Evolutionary conservation across 1,140 invertebrate species (phyloP).

Genomic region (Apis florea): DNA sequence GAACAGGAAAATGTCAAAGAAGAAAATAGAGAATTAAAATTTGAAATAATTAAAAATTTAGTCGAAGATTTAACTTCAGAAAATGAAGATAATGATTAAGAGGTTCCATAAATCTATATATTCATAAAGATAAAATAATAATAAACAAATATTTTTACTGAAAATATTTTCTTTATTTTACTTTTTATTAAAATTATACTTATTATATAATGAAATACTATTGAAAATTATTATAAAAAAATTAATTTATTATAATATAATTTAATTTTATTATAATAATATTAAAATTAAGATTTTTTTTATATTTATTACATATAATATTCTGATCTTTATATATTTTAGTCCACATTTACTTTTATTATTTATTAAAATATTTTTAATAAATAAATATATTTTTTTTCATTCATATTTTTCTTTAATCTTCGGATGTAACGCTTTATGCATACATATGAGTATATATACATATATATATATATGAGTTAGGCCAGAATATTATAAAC

Average conservation of each 20-base stretch:
- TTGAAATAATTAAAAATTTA: slow-evolving; percentile 72
- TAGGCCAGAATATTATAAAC: too few species aligned
- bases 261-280: too few species aligned
- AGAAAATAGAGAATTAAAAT: slow-evolving; percentile 61
- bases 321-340: neutral
- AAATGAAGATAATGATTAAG: slow-evolving; percentile 36
- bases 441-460: too few species aligned
- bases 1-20: slow-evolving; percentile 71
- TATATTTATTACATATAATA: slow-evolving; percentile 16
- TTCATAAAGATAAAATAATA: neutral
- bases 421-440: too few species aligned
- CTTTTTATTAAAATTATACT: slow-evolving; percentile 51
- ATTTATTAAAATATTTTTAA: slow-evolving; percentile 11
- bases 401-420: slow-evolving; percentile 27
- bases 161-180: slow-evolving; percentile 47
- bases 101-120: neutral
- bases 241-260: slow-evolving; percentile 1
- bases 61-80: slow-evolving; percentile 64
- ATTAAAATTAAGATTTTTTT: neutral
- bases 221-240: neutral
- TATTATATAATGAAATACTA: slow-evolving; percentile 5
- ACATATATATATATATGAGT: too few species aligned
- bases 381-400: slow-evolving; percentile 45
- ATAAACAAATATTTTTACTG: slow-evolving; percentile 23
- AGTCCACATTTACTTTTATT: neutral